Evolutionary conservation across 2,113 vertebrate species (phyloP), one percentile per base, ranked within the genome.

Genomic region (Festucalex cinctus): DNA sequence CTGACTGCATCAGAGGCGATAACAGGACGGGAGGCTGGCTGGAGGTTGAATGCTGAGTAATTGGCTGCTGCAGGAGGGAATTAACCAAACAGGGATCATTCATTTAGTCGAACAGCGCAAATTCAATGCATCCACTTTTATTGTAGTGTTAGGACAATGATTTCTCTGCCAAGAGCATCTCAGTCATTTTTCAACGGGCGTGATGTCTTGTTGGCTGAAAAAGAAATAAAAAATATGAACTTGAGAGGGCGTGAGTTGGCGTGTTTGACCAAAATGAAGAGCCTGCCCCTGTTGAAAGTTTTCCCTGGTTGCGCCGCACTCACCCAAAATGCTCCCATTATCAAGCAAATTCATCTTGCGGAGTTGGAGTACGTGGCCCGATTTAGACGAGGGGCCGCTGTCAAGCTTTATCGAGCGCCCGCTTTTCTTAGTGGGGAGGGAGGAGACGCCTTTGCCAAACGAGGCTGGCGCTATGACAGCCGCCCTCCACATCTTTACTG

Each of bases 241-340:
- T 22, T 41, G n/a, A 54, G 63, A 63, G 26, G 63, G 59, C 13
- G 51, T 68, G 65, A 74, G 56, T 76, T 63, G 66, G 43, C 56
- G 73, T 46, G 66, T 81, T 74, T 78, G 28, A 63, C 66, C 8
- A 1, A 69, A 80, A 74, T 73, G 67, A 63, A 71, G 78, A 73
- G 22, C 36, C 9, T 0, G 9, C 37, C 63, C 65, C 68, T 8
- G 1, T 12, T 62, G 71, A 83, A 63, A 70, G 41, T 28, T 68
- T 74, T 74, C 70, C 68, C 73, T 77, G 57, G 2, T n/a, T 0
- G 35, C 51, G 59, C 28, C 60, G 53, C 71, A 76, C 83, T 80
- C 86, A 84, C 88, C 73, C 79, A 58, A 59, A 68, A 77, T 66
- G 75, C 62, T 53, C 84, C 77, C 81, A 77, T 89, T 85, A 85